Evolutionary conservation across 2,797 vertebrate species (phyloP), one percentile per base, ranked within the genome.

Genomic region (Pipistrellus pipistrellus): DNA sequence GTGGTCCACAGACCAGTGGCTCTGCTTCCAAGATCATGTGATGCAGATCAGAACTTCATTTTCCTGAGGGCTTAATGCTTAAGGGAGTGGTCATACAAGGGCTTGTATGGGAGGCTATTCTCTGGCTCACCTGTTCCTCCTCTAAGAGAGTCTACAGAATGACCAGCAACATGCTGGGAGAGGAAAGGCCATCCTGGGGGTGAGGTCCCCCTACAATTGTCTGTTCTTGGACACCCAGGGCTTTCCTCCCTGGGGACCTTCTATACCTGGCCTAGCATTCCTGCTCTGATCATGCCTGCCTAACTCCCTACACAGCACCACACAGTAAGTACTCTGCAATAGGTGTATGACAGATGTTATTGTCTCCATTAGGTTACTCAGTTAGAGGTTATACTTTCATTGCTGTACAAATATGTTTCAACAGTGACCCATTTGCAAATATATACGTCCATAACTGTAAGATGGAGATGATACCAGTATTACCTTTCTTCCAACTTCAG

Each of bases 351-450:
- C 9, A 44, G 48, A 48, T 87, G 13, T 83, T 84, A 51, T 68
- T 75, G 62, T 21, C 85, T 80, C 51, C 78, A 85, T 85, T 90
- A 75, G 82, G 76, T 55, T 91, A 85, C 77, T 76, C 51, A 44
- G n/a, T 55, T 57, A 12, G 3, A 78, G 38, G 25, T 93, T 94
- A 94, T 44, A 44, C 46, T 93, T 91, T 27, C 59, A 68, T 91
- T 95, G 64, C 46, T 75, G 41, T 77, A 51, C 6, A 91, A 88
- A 89, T 32, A 59, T 46, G 69, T 68, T 96, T 95, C 71, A 95
- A 96, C 90, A 95, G 82, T 90, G 84, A 78, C 51, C 62, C 13
- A 71, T 76, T 91, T 93, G 73, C 83, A 87, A 88, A 95, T 38
- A 66, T 18, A 21, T 27, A 82, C 35, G 48, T 64, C 59, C 69